Evolutionary conservation across 1,140 invertebrate genomes (phyloP), one percentile per base, ranked within the genome.

Genomic region (Diorhabda elongata): DNA sequence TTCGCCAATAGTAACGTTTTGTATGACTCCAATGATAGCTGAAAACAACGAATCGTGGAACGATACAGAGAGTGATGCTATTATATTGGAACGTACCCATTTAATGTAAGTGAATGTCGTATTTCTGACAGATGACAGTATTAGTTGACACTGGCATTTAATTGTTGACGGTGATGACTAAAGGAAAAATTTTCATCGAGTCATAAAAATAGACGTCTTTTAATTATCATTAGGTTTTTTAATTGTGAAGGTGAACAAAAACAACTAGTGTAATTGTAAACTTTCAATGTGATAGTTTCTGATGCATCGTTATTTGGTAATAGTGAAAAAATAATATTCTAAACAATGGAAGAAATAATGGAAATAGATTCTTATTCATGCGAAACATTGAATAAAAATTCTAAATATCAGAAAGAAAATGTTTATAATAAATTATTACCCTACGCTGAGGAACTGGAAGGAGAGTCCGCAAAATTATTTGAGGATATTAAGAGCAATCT

Each of bases 401-500:
- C 47, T 6, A 52, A 62, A 62, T 64, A 4, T 56, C 89, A 91
- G 80, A 89, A 87, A 75, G 87, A 90, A 74, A 82, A 86, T 67
- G 74, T 86, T 61, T 88, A 87, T 64, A 90, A 91, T 75, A 87
- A 86, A 77, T 79, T 90, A 57, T 78, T 92, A 52, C 89, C 90
- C 6, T 92, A 91, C 81, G 85, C 84, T 3, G 83, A 84, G 26
- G 78, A 88, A 73, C 75, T 92, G 57, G 88, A 91, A 67, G 81
- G 83, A 11, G 90, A 92, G 80, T 87, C 90, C 2, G 77, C 79
- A 57, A 76, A 73, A 68, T 83, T 88, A 58, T 83, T 91, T 61
- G 71, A 81, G 6, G 84, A 89, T 66, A 90, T 92, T 56, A 92
- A 91, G 80, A 86, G 81, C 63, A 90, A 91, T 81, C 80, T 92